A percentile compares a stretch with the other conserved stretches of the same genome.
phyloP scores from a whole-genome alignment of 1,140 invertebrate species.

The Danaus plexippus region DNA sequence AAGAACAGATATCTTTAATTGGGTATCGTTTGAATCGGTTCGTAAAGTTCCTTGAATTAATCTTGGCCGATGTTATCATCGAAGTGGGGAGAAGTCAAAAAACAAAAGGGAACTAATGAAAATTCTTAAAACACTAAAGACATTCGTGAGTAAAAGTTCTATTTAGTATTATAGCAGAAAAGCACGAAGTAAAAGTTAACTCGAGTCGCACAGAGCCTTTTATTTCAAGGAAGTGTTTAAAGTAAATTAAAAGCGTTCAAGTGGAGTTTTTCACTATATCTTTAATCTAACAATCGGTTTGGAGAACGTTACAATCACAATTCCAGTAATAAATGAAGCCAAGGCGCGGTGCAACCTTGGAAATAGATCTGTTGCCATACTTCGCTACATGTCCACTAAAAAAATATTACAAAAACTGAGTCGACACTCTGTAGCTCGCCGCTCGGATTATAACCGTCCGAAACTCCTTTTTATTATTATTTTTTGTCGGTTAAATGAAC shows the following conservation, averaged over 20 bases:
- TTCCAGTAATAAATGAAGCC: constrained; percentile 44
- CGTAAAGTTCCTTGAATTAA: constrained; percentile 13
- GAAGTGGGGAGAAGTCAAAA: constrained; percentile 25
- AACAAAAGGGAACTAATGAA: constrained; percentile 30
- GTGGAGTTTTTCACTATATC: constrained; percentile 43
- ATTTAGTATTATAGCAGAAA: constrained; percentile 51
- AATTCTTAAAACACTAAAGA: constrained; percentile 44
- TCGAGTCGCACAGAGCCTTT: constrained; percentile 37
- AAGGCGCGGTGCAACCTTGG: constrained; percentile 51
- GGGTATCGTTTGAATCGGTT: constrained; percentile 11
- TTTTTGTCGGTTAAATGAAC: constrained; percentile 15
- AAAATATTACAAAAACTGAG: constrained; percentile 52
- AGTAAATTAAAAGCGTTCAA: constrained; percentile 54
- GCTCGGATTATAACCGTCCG: constrained; percentile 51
- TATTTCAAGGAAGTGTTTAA: constrained; percentile 59
- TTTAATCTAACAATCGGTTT: constrained; percentile 51
- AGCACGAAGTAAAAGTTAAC: constrained; percentile 52
- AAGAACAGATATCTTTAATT: constrained; percentile 14
- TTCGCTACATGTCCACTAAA: constrained; percentile 45
- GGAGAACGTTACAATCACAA: constrained; percentile 50
- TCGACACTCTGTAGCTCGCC: constrained; percentile 34
- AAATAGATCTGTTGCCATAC: constrained; percentile 46
- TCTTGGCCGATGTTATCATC: constrained; percentile 21
- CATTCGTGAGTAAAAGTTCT: constrained; percentile 52
- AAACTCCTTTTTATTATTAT: constrained; percentile 48